Base-by-base conservation (phyloP, 2,113 vertebrate genomes). In the Protobothrops mucrosquamatus region DNA sequence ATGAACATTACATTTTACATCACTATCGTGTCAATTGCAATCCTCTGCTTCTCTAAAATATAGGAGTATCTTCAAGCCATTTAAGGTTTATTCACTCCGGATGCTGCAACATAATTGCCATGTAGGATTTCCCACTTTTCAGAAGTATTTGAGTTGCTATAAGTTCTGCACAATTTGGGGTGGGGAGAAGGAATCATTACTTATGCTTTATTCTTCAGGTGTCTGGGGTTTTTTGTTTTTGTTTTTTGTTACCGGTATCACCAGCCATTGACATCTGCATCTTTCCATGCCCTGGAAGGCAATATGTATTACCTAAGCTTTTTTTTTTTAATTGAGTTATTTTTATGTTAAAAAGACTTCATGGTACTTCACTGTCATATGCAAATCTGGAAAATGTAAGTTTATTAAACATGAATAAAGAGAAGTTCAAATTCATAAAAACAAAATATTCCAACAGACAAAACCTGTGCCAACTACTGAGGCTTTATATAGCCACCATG, bases 391-490 rank as follows among this genome's bases (percentile, higher is more conserved):
- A 93, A 51, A 93, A 92, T 55, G 12, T 69, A 86, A n/a, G 22
- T 24, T 12, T 81, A 91, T 52, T 92, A 92, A 94, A 94, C 54
- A 23, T 91, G 39, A 94, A 94, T 85, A 0, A 91, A 56, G 93
- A 61, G 20, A 96, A 97, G 94, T 94, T 91, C 29, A 89, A 55
- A 93, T 64, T 94, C 55, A 0, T 24, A 59, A 91, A 24, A 87
- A 34, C n/a, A 93, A 91, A 91, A 91, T 0, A 93, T 86, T 52
- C 24, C 74, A 24, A 1, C 39, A 91, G 59, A 93, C 0, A n/a
- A 56, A 92, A 92, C 34, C 22, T 92, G 85, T 95, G 94, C 94
- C 96, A 96, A 81, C 20, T 92, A 95, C 24, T 1, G 81, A 96
- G 93, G 87, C 34, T 95, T 96, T 93, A 94, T 96, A 26, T 20